Percentiles rank a stretch among this genome's conserved stretches.
phyloP scores from a whole-genome alignment of 2,888 invertebrate genomes.

The Leptopterna dolabrata region DNA sequence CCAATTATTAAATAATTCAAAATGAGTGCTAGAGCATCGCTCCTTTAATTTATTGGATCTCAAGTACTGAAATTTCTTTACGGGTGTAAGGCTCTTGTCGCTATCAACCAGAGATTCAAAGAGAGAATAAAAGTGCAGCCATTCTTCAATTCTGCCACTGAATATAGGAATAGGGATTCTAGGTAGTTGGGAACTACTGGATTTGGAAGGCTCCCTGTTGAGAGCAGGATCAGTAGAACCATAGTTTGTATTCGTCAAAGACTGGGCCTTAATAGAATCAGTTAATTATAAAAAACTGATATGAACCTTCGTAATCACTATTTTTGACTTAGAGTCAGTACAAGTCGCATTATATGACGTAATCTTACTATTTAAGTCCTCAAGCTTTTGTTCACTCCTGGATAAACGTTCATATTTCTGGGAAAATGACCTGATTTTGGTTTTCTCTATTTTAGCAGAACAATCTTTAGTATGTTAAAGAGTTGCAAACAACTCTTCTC shows the following conservation, averaged over 20 bases:
- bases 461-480: background rate
- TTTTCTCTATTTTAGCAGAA: background rate
- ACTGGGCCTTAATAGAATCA: background rate
- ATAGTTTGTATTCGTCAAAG: background rate
- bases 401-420: slow-evolving; percentile 17
- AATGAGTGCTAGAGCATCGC: slow-evolving; percentile 22
- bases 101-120: slow-evolving; percentile 30
- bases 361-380: background rate
- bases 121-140: slow-evolving; percentile 21
- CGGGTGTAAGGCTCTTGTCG: background rate
- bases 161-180: slow-evolving; percentile 34
- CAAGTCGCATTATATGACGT: background rate
- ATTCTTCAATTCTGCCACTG: slow-evolving; percentile 39
- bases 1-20: background rate
- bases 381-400: slow-evolving; percentile 3
- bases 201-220: background rate
- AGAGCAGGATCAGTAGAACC: background rate
- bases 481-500: background rate
- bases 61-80: too few relatives aligned
- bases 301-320: background rate
- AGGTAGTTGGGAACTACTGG: slow-evolving; percentile 16
- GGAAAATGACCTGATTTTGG: background rate
- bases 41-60: too few relatives aligned
- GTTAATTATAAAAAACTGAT: background rate
- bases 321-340: background rate